Evolutionary conservation across 2,888 invertebrate species (phyloP).

Genomic region (Hemicrepidius hirtus): DNA sequence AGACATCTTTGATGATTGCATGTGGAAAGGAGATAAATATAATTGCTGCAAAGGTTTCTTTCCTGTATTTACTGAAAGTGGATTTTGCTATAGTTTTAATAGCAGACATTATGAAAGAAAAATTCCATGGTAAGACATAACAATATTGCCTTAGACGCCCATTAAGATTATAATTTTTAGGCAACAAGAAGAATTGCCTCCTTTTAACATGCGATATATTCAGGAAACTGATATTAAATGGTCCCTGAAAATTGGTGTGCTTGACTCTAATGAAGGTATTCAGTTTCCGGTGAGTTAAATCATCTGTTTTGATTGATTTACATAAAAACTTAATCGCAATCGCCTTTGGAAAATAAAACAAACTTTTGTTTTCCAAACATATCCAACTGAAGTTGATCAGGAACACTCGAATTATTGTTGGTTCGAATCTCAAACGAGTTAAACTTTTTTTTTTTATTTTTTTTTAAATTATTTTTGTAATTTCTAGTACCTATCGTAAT

Average conservation of each 20-base stretch:
- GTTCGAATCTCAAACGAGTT: no score
- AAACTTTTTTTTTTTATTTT: no score
- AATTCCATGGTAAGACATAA: constrained; percentile 69
- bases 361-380: no score
- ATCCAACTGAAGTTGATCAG: no score
- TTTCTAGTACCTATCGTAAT: no score
- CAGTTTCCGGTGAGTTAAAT: constrained; percentile 42
- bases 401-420: no score
- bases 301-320: constrained; percentile 1
- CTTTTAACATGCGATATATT: constrained; percentile 75
- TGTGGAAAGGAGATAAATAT: constrained; percentile 80
- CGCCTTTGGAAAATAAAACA: no score
- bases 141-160: constrained; percentile 1
- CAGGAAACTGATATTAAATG: constrained; percentile 81
- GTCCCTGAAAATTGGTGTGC: constrained; percentile 74
- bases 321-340: no score
- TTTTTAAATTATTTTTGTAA: no score
- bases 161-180: constrained; percentile 65
- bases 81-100: constrained; percentile 85
- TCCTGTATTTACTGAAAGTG: constrained; percentile 84
- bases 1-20: constrained; percentile 77
- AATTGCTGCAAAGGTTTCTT: constrained; percentile 80
- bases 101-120: constrained; percentile 75
- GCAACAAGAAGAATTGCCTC: constrained; percentile 70
- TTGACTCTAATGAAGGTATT: constrained; percentile 30